Base-by-base conservation (phyloP, 2,888 invertebrate species). In the Polydrusus pterygomalis region DNA sequence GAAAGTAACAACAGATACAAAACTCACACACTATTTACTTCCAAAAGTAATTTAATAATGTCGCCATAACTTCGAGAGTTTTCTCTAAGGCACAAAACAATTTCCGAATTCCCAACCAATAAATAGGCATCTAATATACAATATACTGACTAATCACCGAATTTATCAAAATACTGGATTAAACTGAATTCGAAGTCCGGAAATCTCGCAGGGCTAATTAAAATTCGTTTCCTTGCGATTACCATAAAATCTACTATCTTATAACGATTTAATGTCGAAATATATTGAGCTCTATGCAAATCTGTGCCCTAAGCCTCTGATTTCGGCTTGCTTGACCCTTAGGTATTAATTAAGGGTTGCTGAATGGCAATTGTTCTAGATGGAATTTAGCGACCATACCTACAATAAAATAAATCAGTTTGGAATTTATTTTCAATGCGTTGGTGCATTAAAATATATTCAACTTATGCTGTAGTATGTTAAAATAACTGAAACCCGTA, bases 151-250 rank as follows among this genome's bases (percentile, higher is more conserved):
- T 65, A 72, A 72, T 71, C 64, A 64, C 40, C 67, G 18, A 73
- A 73, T 67, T 67, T 58, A 58, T 40, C 64, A 45, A 58, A 73
- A 67, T 49, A 70, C 58, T 34, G 54, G 38, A 47, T 20, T 47
- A 72, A 70, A 65, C 72, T 58, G 45, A 70, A n/a, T 70, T 58
- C 60, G 62, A 60, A 68, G 43, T 38, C 38, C 38, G 47, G 67
- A 75, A 75, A 72, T 76, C 76, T 72, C 76, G 38, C 62, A 49
- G 63, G 73, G 58, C 56, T 64, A 73, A 72, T 76, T 72, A 63
- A 73, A 76, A 72, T 76, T 72, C 72, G 69, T 76, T 76, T 72
- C 62, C 70, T 60, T 72, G 64, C 73, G 69, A 76, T 76, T 76
- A 69, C 72, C 76, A 69, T 76, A 76, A 73, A 69, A 76, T 76